These are phyloP conservation scores for Danio kyathit DNA, from an alignment of 2,797 vertebrate species.

Conservation along the genomic window DNA sequence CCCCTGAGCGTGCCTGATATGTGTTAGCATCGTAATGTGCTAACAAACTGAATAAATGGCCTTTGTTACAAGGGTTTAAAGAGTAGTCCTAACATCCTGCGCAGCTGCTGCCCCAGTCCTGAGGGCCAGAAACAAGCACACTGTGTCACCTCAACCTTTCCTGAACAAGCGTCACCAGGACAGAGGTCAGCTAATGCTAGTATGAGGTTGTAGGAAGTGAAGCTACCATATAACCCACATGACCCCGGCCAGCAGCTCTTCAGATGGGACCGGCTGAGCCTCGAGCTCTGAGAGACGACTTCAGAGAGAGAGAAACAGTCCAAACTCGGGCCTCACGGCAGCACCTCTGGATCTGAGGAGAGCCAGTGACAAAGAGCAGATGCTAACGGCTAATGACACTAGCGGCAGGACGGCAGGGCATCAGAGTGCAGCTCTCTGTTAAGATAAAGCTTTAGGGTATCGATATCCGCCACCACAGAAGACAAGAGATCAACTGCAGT, in stretches of 20 bases:
- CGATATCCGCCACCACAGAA: slow-evolving; percentile 29
- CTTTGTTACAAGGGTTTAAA: slow-evolving; percentile 9
- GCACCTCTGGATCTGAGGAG: slow-evolving; percentile 23
- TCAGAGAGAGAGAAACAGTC: slow-evolving; percentile 3
- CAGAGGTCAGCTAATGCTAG: slow-evolving; percentile 48
- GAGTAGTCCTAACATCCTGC: slow-evolving; percentile 26
- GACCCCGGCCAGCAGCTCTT: slow-evolving; percentile 50
- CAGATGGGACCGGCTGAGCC: slow-evolving; percentile 47
- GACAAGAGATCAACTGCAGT: slow-evolving; percentile 22
- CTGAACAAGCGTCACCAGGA: slow-evolving; percentile 28
- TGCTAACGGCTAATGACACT: slow-evolving; percentile 20
- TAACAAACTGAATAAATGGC: slow-evolving; percentile 12
- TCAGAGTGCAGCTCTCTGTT: slow-evolving; percentile 15
- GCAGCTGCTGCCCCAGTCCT: slow-evolving; percentile 50
- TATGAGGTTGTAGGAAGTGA: slow-evolving; percentile 32
- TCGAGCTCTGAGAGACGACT: slow-evolving; percentile 23
- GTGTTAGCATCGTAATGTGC: neutral
- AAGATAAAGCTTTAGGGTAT: slow-evolving; percentile 38
- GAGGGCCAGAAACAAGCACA: slow-evolving; percentile 35
- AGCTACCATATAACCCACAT: slow-evolving; percentile 41
- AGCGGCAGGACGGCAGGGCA: neutral
- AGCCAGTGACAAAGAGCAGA: slow-evolving; percentile 30
- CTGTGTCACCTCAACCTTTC: slow-evolving; percentile 36
- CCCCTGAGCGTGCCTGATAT: slow-evolving; percentile 10
- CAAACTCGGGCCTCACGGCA: slow-evolving; percentile 30